phyloP scores from a whole-genome alignment of 2,797 vertebrate genomes.

The Cyclura pinguis region DNA sequence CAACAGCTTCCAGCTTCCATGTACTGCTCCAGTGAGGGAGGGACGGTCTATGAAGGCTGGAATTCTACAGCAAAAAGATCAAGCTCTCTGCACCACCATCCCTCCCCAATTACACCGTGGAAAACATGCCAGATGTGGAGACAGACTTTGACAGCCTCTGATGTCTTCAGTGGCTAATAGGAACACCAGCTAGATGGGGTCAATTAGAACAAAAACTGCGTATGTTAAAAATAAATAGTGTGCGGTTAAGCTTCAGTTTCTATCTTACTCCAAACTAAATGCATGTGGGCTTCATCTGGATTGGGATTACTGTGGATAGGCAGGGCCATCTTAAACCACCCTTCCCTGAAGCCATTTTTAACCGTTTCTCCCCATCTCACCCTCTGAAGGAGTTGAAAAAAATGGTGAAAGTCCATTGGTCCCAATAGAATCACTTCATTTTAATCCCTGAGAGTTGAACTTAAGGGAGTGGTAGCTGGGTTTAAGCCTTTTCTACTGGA shows the following conservation, averaged over 20 bases:
- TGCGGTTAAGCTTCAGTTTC: not conserved
- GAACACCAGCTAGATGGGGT: conserved; percentile 28
- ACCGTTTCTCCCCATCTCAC: not conserved
- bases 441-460: not conserved
- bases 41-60: conserved; percentile 7
- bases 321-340: not conserved
- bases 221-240: not conserved
- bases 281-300: not conserved
- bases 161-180: conserved; percentile 47
- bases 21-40: not conserved
- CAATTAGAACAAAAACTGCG: conserved; percentile 40
- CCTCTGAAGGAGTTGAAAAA: not conserved
- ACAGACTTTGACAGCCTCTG: conserved; percentile 35
- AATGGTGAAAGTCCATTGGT: not conserved
- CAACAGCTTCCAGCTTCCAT: conserved; percentile 30
- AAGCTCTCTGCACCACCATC: not conserved
- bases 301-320: not conserved
- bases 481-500: not conserved
- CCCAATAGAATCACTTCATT: not conserved
- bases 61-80: conserved; percentile 22
- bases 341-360: not conserved
- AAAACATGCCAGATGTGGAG: conserved; percentile 44
- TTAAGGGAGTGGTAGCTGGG: not conserved
- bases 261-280: not conserved
- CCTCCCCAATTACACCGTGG: not conserved